A percentile compares a stretch with the other conserved stretches of the same genome.
Conservation (phyloP, 2,888 invertebrate species). For the Dromius quadrimaculatus region DNA sequence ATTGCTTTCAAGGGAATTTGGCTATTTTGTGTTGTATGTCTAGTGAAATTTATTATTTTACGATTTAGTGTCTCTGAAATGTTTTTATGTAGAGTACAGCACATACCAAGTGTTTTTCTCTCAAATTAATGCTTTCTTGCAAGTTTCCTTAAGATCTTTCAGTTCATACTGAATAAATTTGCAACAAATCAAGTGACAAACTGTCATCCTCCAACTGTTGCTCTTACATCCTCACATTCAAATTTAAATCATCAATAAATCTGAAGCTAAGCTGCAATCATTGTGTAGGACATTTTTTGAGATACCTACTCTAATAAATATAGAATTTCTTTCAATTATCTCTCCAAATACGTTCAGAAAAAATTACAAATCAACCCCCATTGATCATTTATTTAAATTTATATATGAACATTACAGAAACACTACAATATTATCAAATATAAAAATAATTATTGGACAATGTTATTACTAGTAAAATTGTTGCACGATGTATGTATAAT, state of each 20-base stretch:
- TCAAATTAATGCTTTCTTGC: not conserved
- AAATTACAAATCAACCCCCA: not conserved
- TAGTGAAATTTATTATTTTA: not conserved
- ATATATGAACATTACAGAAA: not conserved
- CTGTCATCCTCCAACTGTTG: too few species aligned
- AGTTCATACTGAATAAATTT: too few species aligned
- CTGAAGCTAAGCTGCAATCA: too few species aligned
- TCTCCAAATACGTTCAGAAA: not conserved
- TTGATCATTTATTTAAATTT: not conserved
- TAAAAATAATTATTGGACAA: conserved; percentile 18
- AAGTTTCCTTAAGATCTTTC: too few species aligned
- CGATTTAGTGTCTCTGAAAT: not conserved
- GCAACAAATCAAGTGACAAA: not conserved
- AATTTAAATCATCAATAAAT: too few species aligned
- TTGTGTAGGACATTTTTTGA: too few species aligned
- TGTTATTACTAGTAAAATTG: conserved; percentile 38
- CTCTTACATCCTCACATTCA: too few species aligned
- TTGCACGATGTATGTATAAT: conserved; percentile 49
- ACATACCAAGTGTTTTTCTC: not conserved
- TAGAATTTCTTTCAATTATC: not conserved
- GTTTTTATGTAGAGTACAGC: not conserved
- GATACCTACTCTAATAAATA: too few species aligned
- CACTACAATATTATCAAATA: not conserved
- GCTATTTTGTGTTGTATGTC: not conserved
- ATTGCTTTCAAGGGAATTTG: not conserved